Percentiles rank a stretch among this genome's conserved stretches.
Conservation (phyloP, 2,888 invertebrate species). For the Chloroclysta siterata region DNA sequence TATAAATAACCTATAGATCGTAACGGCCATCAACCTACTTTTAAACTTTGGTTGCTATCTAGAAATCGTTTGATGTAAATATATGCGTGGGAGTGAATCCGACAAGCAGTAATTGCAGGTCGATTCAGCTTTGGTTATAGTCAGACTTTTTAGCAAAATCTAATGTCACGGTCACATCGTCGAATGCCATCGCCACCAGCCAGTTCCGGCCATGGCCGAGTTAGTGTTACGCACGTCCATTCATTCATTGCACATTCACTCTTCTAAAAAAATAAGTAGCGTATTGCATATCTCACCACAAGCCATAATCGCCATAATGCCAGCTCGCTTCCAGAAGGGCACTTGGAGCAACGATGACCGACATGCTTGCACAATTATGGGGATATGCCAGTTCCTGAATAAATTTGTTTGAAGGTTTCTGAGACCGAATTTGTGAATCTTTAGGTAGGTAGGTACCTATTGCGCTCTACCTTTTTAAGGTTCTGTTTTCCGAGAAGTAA, state of each 20-base stretch:
- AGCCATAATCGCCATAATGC: slow-evolving; percentile 19
- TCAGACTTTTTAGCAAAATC: slow-evolving; percentile 24
- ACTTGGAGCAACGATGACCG: slow-evolving; percentile 38
- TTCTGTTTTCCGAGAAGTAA: neutral
- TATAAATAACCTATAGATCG: slow-evolving; percentile 41
- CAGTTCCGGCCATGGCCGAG: slow-evolving; percentile 52
- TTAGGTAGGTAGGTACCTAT: neutral
- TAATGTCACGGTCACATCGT: slow-evolving; percentile 32
- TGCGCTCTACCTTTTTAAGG: neutral
- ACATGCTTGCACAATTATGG: slow-evolving; percentile 37
- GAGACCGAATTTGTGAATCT: slow-evolving; percentile 25
- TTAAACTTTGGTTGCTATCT: slow-evolving; percentile 25
- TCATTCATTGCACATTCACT: slow-evolving; percentile 48
- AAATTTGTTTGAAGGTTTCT: slow-evolving; percentile 34
- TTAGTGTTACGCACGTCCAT: slow-evolving; percentile 47
- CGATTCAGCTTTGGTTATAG: slow-evolving; percentile 9
- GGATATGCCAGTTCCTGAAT: slow-evolving; percentile 34
- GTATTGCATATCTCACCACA: slow-evolving; percentile 31
- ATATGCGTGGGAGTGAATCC: slow-evolving; percentile 31
- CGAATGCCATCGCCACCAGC: slow-evolving; percentile 38
- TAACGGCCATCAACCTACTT: slow-evolving; percentile 38
- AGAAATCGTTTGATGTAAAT: slow-evolving; percentile 30
- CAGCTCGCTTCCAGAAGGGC: slow-evolving; percentile 27
- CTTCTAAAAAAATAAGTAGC: slow-evolving; percentile 39
- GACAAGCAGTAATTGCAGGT: slow-evolving; percentile 19